Conservation (phyloP, 1,140 invertebrate genomes). For the Bactericera cockerelli region DNA sequence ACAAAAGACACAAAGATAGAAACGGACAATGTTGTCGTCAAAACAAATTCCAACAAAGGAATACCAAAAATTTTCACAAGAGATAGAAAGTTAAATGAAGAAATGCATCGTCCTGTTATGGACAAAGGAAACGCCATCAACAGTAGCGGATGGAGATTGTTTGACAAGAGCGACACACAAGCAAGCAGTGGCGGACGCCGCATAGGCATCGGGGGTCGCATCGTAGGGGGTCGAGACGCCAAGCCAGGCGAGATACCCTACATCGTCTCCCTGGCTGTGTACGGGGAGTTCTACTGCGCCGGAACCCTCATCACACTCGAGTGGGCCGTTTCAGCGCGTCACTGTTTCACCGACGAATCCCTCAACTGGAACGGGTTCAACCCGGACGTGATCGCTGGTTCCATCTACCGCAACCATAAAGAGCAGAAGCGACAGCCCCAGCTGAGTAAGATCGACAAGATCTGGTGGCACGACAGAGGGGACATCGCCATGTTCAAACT, state of each 20-base stretch:
- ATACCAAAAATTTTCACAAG: too few species aligned
- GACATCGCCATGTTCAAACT: constrained; percentile 56
- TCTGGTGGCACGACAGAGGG: neutral
- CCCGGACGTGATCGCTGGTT: too few species aligned
- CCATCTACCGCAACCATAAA: neutral
- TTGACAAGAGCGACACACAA: too few species aligned
- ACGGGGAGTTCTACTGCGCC: neutral
- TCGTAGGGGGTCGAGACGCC: neutral
- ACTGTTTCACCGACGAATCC: neutral
- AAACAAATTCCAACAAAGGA: too few species aligned
- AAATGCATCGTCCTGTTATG: too few species aligned
- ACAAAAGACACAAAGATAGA: too few species aligned
- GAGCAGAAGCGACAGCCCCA: neutral
- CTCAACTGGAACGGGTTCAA: too few species aligned
- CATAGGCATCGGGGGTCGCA: neutral
- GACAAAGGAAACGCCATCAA: too few species aligned
- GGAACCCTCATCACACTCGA: neutral
- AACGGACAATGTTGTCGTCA: too few species aligned
- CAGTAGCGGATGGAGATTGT: too few species aligned
- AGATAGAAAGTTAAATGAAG: too few species aligned
- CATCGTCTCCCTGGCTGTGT: neutral
- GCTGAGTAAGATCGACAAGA: neutral
- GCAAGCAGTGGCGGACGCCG: too few species aligned
- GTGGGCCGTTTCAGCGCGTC: neutral
- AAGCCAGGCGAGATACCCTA: neutral